Conservation (phyloP, 2,888 invertebrate genomes). For the Hirtodrosophila duncani region DNA sequence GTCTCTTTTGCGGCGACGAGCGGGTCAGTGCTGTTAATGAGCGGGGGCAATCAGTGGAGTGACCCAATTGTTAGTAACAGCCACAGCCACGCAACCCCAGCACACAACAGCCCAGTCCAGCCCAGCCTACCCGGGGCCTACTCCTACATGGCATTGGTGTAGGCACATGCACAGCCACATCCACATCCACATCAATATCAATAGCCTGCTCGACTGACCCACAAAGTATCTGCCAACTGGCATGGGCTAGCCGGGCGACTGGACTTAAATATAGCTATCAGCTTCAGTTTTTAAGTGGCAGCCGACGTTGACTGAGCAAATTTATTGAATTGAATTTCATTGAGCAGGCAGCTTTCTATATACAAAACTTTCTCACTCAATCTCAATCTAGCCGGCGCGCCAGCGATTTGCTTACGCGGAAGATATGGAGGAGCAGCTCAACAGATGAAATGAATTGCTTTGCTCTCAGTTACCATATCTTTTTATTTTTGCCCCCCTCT, state of each 20-base stretch:
- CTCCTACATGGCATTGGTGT: slow-evolving; percentile 27
- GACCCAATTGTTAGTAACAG: slow-evolving; percentile 26
- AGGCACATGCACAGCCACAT: too few relatives aligned
- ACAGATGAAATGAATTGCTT: too few relatives aligned
- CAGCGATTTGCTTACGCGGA: slow-evolving; percentile 39
- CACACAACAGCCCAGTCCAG: slow-evolving; percentile 27
- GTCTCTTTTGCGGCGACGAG: slow-evolving; percentile 10
- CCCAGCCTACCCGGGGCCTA: too few relatives aligned
- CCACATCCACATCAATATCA: too few relatives aligned
- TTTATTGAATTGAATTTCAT: slow-evolving; percentile 70
- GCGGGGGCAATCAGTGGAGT: slow-evolving; percentile 20
- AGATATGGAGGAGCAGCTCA: too few relatives aligned
- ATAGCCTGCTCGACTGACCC: slow-evolving; percentile 54
- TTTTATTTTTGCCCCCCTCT: slow-evolving; percentile 5
- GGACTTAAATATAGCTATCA: slow-evolving; percentile 70
- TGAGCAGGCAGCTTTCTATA: slow-evolving; percentile 45
- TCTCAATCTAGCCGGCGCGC: background rate
- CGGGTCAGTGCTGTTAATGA: slow-evolving; percentile 7
- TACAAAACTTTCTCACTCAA: slow-evolving; percentile 37
- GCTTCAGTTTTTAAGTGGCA: slow-evolving; percentile 68
- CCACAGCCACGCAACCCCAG: slow-evolving; percentile 9
- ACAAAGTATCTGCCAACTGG: slow-evolving; percentile 39
- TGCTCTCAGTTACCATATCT: too few relatives aligned
- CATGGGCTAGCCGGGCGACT: slow-evolving; percentile 7
- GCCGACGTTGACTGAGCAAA: slow-evolving; percentile 47